Base-by-base conservation (phyloP, 1,140 invertebrate genomes). In the Ceratosolen solmsi region DNA sequence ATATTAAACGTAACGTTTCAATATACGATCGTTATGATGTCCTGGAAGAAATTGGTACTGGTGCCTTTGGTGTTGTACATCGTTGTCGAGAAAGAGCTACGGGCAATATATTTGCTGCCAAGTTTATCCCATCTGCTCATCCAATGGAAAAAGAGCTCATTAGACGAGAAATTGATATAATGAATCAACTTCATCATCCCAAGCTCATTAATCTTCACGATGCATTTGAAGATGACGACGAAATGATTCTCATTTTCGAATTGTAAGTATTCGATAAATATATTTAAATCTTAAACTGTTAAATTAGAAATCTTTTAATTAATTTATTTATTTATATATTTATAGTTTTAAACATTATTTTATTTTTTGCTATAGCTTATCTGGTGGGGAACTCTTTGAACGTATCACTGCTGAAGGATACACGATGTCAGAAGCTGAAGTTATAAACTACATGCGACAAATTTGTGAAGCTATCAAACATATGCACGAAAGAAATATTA, bases 401-500 rank as follows among this genome's bases (percentile, higher is more conserved):
- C 95, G 98, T 82, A 99, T 99, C 86, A 99, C 98, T 9, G 96
- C 98, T 36, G 98, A 99, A 84, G 98, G 97, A 58, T 99, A 99
- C 92, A 95, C 95, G 83, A 99, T 99, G 98, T 98, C 97, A 56
- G 99, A 99, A 93, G 96, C 98, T n/a, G 98, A 99, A 93, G 98
- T 99, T 0, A 98, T 99, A 73, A 98, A 99, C 90, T 99, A 99
- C 92, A 99, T 99, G 97, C 92, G 98, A 82, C 99, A 99, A 92
- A 97, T 99, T 78, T 99, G 98, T 90, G 98, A 99, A 88, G 99
- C 95, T n/a, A 96, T 99, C 0, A 95, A 97, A 85, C 98, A 99
- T 89, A 99, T 99, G 99, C 99, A 99, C 89, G 99, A 99, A 87
- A 98, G 98, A 93, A 99, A 99, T 91, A 99, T 99, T 85, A 99